Percentiles rank a stretch among this genome's conserved stretches.
These are phyloP conservation scores for Ctenochaetus hawaiiensis DNA, from an alignment of 2,797 vertebrate genomes.

Conservation along the genomic window DNA sequence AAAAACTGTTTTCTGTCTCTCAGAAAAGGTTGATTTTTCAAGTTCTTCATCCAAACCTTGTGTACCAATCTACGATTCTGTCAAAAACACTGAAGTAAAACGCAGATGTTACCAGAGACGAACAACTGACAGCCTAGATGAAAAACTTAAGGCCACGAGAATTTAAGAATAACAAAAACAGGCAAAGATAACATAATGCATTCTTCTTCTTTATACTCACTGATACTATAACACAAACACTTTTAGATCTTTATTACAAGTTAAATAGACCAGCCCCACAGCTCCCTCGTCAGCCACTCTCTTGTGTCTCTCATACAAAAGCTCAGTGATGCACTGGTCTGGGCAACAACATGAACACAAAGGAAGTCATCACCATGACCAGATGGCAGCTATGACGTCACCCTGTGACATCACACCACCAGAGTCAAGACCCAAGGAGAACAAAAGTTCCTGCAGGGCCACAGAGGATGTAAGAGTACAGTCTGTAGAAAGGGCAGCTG, in stretches of 20 bases:
- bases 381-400: slow-evolving; percentile 75
- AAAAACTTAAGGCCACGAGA: not conserved
- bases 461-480: slow-evolving; percentile 6
- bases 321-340: slow-evolving; percentile 61
- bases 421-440: slow-evolving; percentile 55
- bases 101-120: not conserved
- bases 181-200: not conserved
- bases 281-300: slow-evolving; percentile 25
- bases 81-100: not conserved
- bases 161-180: not conserved
- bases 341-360: slow-evolving; percentile 53
- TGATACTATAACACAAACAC: not conserved
- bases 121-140: not conserved
- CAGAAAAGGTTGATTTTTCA: not conserved
- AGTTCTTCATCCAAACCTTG: not conserved
- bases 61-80: not conserved
- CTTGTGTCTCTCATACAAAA: slow-evolving; percentile 70
- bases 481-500: not conserved
- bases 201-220: not conserved
- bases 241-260: slow-evolving; percentile 25
- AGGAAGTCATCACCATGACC: slow-evolving; percentile 71
- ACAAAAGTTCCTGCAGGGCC: slow-evolving; percentile 37
- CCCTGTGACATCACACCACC: slow-evolving; percentile 71
- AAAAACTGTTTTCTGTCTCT: not conserved
- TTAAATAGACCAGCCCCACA: slow-evolving; percentile 8